Evolutionary conservation across 2,888 invertebrate genomes (phyloP).

Genomic region (Hyles lineata): DNA sequence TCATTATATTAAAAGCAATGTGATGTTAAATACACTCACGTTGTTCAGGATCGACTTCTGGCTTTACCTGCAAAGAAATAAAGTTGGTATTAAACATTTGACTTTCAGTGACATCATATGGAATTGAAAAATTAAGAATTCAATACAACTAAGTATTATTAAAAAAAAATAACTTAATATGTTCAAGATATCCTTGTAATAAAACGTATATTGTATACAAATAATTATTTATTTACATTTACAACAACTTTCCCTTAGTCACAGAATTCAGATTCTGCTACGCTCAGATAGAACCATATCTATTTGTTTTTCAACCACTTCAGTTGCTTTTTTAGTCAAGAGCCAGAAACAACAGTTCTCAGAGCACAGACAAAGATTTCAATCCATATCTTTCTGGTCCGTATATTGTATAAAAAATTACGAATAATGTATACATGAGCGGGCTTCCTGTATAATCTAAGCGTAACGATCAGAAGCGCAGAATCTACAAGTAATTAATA

Average conservation of each 20-base stretch:
- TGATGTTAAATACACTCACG: slow-evolving; percentile 19
- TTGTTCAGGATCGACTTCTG: neutral
- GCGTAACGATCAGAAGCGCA: slow-evolving; percentile 42
- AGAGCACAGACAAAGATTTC: neutral
- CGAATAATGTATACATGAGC: slow-evolving; percentile 23
- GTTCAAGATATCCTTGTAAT: too few species aligned
- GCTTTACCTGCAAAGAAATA: slow-evolving; percentile 24
- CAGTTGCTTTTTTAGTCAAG: too few species aligned
- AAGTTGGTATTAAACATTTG: neutral
- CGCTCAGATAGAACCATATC: too few species aligned
- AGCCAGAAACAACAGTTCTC: neutral
- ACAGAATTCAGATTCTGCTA: too few species aligned
- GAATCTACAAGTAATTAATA: slow-evolving; percentile 58
- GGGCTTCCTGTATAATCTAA: slow-evolving; percentile 35
- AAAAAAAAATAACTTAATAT: too few species aligned
- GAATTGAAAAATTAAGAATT: too few species aligned
- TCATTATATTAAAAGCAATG: neutral
- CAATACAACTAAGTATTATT: too few species aligned
- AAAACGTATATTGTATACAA: too few species aligned
- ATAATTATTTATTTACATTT: too few species aligned
- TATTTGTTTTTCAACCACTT: too few species aligned
- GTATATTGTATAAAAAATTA: slow-evolving; percentile 26
- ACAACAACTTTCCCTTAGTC: too few species aligned
- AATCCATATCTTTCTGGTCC: neutral
- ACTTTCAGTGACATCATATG: too few species aligned